Evolutionary conservation across 2,113 vertebrate genomes (phyloP), one percentile per base, ranked within the genome.

Genomic region (Alosa alosa): DNA sequence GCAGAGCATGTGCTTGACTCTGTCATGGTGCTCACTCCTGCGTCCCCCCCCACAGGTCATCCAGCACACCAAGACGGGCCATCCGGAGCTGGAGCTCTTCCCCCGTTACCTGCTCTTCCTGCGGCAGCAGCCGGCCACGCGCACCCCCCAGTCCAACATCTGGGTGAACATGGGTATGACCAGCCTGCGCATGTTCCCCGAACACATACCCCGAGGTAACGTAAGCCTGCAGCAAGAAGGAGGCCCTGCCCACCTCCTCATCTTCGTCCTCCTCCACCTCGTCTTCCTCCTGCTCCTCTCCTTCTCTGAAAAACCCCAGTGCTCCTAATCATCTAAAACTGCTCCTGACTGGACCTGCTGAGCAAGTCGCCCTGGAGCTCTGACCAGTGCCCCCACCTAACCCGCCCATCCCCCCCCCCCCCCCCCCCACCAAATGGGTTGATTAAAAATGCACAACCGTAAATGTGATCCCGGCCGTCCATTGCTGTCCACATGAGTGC

Each of bases 131-230:
- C 97, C 97, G 6, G 97, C 96, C 78, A 95, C 97, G 0, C 97
- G 97, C 91, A 96, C 96, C 13, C 98, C 98, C 86, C 98, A 99
- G 94, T 98, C 97, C 90, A 99, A 99, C 96, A 97, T 99, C 95
- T 99, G 98, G 98, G 97, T 99, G 94, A 99, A 99, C 96, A 99
- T 99, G 98, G 98, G 98, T 99, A 99, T 98, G 98, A 98, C 96
- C 96, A 98, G 96, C 96, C 97, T 98, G 95, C 96, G 97, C 97
- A 97, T 98, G 97, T 97, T 97, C 95, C 97, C 97, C 94, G 96
- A 96, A 88, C 96, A 97, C 94, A 96, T 98, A 88, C 96, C 96
- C 90, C 94, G 97, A 99, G 97, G 98, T 99, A 99, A 99, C 86
- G 96, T 97, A 98, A 99, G 97, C 97, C 95, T 96, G 97, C 98